A percentile compares a stretch with the other conserved stretches of the same genome.
phyloP scores from a whole-genome alignment of 2,797 vertebrate genomes.

The Harpagifer antarcticus region DNA sequence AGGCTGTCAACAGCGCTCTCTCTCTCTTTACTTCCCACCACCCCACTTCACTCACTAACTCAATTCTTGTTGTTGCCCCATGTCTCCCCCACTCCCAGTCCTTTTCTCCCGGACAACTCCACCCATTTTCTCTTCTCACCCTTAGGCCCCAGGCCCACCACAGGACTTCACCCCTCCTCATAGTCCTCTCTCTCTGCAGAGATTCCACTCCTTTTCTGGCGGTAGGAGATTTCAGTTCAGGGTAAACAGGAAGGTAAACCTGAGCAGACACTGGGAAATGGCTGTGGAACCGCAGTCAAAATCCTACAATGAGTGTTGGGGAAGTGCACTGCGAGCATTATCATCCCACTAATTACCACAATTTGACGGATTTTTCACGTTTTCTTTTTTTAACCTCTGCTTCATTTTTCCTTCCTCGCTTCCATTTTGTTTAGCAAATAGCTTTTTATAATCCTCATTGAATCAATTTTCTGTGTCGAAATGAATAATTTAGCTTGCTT shows the following conservation, averaged over 20 bases:
- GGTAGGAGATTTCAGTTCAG: slow-evolving; percentile 46
- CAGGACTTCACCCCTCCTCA: slow-evolving; percentile 57
- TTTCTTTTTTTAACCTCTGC: slow-evolving; percentile 81
- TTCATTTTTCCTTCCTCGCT: slow-evolving; percentile 73
- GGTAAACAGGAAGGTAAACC: slow-evolving; percentile 80
- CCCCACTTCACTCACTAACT: slow-evolving; percentile 49
- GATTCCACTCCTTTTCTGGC: slow-evolving; percentile 76
- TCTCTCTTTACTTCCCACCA: slow-evolving; percentile 54
- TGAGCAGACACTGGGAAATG: slow-evolving; percentile 63
- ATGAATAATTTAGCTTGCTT: slow-evolving; percentile 85
- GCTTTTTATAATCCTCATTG: slow-evolving; percentile 83
- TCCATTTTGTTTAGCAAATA: slow-evolving; percentile 85
- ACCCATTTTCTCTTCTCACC: slow-evolving; percentile 63
- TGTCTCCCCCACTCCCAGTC: slow-evolving; percentile 56
- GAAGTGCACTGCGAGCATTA: slow-evolving; percentile 63
- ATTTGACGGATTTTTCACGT: slow-evolving; percentile 77
- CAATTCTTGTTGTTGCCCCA: slow-evolving; percentile 46
- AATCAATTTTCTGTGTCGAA: slow-evolving; percentile 85
- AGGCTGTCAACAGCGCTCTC: slow-evolving; percentile 79
- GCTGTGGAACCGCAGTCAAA: slow-evolving; percentile 58
- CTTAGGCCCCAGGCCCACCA: slow-evolving; percentile 68
- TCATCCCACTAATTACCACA: slow-evolving; percentile 76
- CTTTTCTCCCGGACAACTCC: slow-evolving; percentile 49
- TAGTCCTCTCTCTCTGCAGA: slow-evolving; percentile 59
- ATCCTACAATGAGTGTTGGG: slow-evolving; percentile 52